A percentile compares a stretch with the other conserved stretches of the same genome.
Conservation (phyloP, 2,113 vertebrate species). For the Ornithorhynchus anatinus region DNA sequence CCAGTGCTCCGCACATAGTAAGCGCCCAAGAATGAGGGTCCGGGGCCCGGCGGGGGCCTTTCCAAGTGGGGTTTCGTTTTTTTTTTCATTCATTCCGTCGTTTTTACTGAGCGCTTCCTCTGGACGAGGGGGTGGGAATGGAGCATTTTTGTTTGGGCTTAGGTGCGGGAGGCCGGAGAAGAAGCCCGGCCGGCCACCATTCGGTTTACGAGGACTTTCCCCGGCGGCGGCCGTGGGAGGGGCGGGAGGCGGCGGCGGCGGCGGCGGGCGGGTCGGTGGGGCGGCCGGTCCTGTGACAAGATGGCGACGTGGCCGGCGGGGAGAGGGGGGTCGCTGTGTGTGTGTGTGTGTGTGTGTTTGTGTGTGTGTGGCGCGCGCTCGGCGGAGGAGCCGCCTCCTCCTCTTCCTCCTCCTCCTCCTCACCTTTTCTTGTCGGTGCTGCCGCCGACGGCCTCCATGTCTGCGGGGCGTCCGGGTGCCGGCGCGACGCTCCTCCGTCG, state of each 20-base stretch:
- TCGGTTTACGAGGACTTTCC: no score
- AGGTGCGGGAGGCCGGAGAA: accelerated
- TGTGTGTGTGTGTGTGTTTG: not conserved
- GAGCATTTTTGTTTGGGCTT: no score
- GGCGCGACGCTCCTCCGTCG: conserved; percentile 29
- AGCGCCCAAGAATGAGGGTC: no score
- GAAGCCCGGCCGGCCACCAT: not conserved
- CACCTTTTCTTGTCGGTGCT: conserved; percentile 72
- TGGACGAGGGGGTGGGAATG: not conserved
- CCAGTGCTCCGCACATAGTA: no score
- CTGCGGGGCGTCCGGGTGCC: conserved; percentile 25
- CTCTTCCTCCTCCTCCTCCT: not conserved
- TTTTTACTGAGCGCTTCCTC: no score
- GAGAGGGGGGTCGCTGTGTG: conserved; percentile 19
- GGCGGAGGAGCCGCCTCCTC: not conserved
- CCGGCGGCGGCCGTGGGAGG: not conserved
- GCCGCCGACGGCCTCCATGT: conserved; percentile 65
- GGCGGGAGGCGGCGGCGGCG: not conserved
- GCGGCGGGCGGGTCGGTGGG: no score
- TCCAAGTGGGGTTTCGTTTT: no score
- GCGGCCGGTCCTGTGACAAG: conserved; percentile 65
- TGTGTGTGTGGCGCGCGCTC: not conserved
- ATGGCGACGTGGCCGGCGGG: conserved; percentile 70
- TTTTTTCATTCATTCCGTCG: no score
- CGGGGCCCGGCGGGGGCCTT: no score